Conservation (phyloP, 2,113 vertebrate genomes). For the Empidonax traillii region DNA sequence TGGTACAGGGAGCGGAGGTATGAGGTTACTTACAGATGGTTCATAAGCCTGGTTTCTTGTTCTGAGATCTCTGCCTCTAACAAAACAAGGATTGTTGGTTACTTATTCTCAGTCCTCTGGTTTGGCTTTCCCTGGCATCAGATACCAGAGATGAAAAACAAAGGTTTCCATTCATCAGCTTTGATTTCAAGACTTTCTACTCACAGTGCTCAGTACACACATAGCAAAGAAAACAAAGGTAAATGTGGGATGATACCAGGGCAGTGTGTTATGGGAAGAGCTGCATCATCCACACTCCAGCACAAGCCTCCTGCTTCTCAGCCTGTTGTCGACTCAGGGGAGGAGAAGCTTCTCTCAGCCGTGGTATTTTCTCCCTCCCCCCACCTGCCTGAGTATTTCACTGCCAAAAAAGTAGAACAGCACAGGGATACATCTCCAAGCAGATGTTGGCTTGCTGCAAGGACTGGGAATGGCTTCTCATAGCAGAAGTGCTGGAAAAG, state of each 20-base stretch:
- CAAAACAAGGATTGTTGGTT: background rate
- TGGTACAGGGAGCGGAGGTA: background rate
- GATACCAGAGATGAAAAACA: background rate
- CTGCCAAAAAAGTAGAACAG: background rate
- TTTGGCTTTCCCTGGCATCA: background rate
- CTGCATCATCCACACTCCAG: background rate
- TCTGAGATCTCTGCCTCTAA: background rate
- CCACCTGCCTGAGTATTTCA: background rate
- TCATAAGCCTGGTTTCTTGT: background rate
- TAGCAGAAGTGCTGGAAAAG: background rate
- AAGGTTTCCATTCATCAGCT: constrained; percentile 1
- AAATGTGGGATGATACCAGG: background rate
- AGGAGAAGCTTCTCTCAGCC: background rate
- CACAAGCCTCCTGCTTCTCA: background rate
- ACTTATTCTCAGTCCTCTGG: background rate
- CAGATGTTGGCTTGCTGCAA: background rate
- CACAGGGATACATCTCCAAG: background rate
- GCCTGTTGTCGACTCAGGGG: background rate
- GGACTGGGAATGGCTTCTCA: background rate
- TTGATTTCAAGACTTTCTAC: background rate
- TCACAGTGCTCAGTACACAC: background rate
- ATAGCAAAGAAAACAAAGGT: background rate
- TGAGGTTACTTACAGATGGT: background rate
- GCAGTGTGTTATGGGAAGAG: background rate
- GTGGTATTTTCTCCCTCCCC: background rate